Evolutionary conservation across 2,888 invertebrate genomes (phyloP), one percentile per base, ranked within the genome.

Genomic region (Mythimna lalbum): DNA sequence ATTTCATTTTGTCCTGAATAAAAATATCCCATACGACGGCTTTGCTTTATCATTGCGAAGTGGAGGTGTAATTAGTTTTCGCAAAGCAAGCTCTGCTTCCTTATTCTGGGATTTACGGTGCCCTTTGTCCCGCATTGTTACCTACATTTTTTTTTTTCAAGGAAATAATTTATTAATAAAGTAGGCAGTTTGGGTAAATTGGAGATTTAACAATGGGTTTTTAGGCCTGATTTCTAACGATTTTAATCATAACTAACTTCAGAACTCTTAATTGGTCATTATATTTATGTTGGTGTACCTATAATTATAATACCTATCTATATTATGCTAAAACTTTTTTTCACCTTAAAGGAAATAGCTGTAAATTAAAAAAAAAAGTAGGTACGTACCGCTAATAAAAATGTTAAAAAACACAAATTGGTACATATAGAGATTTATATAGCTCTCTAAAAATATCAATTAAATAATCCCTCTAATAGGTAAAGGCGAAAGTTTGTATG

Each of bases 21-120:
- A 96, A 95, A 95, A 95, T 96, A 95, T 95, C 93, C 91, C 88
- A 95, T 95, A 95, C 93, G 94, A 92, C 90, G 94, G 94, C 94
- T 96, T 95, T 96, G 96, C 95, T 96, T 96, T 96, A 95, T 95
- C 95, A 96, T 95, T 94, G 93, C 91, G 94, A 93, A 91, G 92
- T 91, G 91, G 90, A 89, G 91, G 92, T 92, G 93, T 96, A 95
- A 95, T 96, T 95, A 96, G 96, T 96, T 95, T 95, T 95, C 89
- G 90, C 90, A 93, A 93, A 92, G 91, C 90, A 91, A 91, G 89
- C 90, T 75, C 73, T 78, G 82, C 71, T 78, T 85, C 83, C 89
- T 76, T 94, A 94, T 94, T 94, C 92, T 90, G 90, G 75, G 69
- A 63, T 79, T 67, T 63, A 60, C 23, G 49, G 36, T 6, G 66